phyloP scores from a whole-genome alignment of 2,888 invertebrate species.

The Caenorhabditis afra region DNA sequence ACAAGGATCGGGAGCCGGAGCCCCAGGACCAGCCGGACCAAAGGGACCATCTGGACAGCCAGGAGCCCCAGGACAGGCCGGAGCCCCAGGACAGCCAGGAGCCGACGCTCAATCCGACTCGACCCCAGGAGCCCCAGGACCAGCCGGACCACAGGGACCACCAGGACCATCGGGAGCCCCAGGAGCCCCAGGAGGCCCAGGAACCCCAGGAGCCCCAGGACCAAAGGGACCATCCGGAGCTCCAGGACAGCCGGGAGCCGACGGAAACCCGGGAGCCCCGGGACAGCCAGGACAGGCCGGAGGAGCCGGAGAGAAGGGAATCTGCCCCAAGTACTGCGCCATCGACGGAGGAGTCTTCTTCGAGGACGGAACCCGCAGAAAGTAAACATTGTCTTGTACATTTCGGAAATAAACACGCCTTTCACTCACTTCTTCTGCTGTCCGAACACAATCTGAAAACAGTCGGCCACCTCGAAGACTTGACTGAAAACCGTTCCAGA shows the following conservation, averaged over 20 bases:
- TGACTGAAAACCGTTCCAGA: constrained; percentile 43
- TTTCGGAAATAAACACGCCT: constrained; percentile 31
- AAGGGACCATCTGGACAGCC: constrained; percentile 72
- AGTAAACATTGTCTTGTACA: constrained; percentile 35
- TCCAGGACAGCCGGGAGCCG: constrained; percentile 65
- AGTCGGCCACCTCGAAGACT: constrained; percentile 56
- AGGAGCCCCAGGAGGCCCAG: constrained; percentile 66
- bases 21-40: constrained; percentile 67
- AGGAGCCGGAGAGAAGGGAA: constrained; percentile 64
- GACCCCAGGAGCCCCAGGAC: constrained; percentile 67
- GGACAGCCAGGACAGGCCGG: constrained; percentile 64
- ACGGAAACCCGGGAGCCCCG: constrained; percentile 69
- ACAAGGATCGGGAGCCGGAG: constrained; percentile 63
- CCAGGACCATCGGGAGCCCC: constrained; percentile 65
- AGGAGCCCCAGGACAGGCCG: constrained; percentile 70
- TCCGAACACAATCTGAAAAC: constrained; percentile 50
- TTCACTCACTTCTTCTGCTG: constrained; percentile 49
- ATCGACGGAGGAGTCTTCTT: constrained; percentile 71
- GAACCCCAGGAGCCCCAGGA: constrained; percentile 62
- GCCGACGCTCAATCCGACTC: constrained; percentile 53
- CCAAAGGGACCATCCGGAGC: constrained; percentile 63
- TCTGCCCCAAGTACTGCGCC: constrained; percentile 69
- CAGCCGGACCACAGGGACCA: constrained; percentile 64
- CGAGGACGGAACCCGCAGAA: constrained; percentile 68
- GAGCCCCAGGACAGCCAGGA: constrained; percentile 67